Base-by-base conservation (phyloP, 35 echinoderm and acorn worm species). In the Ophiothrix spiculata region DNA sequence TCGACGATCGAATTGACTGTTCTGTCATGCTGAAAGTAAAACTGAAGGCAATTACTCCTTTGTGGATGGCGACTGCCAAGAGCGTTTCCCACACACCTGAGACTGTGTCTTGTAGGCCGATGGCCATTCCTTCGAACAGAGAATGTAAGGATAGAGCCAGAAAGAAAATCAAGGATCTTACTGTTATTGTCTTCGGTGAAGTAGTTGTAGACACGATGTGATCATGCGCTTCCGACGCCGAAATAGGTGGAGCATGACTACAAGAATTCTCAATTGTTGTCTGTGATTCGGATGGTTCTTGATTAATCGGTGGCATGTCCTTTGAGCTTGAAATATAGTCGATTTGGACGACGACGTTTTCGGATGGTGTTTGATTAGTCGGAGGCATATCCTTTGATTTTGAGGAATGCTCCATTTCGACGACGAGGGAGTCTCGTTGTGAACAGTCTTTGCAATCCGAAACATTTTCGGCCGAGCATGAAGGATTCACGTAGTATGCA, bases 101-200 rank as follows among this genome's bases (percentile, higher is more conserved):
- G 15, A 28, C 42, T 14, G 39, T 25, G 21, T 36, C 31, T n/a
- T 78, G 39, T 1, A 80, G 15, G 64, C 86, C 86, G 10, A 87
- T 64, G 2, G 86, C 86, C 6, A 87, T 13, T 13, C 86, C 86
- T 63, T 87, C 86, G 35, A 87, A 87, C n/a, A 87, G 16, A 3
- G 86, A 87, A 31, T 87, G 86, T 38, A 87, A n/a, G 4, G 75
- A 56, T 35, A 87, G 39, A 0, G 76, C 86, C 3, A 87, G 19
- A 31, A 87, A 75, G 33, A 87, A 79, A 0, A 78, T 4, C 4
- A 79, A 38, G 6, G 86, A 69, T 46, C 86, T 75, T 37, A 87
- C 31, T n/a, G 32, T 79, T 8, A 76, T 0, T 19, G 86, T 35
- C 36, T 38, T 11, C 1, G 21, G 23, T 14, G n/a, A 54, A 69